Conservation (phyloP, 2,888 invertebrate genomes). For the Drosophila dives region DNA sequence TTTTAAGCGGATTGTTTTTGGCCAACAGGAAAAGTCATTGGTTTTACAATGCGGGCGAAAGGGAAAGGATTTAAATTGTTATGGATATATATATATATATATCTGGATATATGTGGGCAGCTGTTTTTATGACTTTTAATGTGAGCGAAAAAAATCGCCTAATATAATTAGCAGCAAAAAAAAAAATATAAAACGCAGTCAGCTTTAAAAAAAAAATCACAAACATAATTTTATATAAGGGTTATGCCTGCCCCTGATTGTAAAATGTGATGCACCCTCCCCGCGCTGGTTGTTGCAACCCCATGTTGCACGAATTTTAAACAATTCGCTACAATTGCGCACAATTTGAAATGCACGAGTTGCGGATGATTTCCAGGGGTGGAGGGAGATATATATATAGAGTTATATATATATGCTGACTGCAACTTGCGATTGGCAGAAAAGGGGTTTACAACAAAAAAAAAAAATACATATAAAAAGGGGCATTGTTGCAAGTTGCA, state of each 20-base stretch:
- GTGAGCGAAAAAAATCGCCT: slow-evolving; percentile 42
- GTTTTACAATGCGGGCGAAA: slow-evolving; percentile 54
- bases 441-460: slow-evolving; percentile 16
- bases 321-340: slow-evolving; percentile 74
- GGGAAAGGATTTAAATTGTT: slow-evolving; percentile 9
- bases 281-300: slow-evolving; percentile 23
- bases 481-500: slow-evolving; percentile 51
- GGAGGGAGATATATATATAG: neutral
- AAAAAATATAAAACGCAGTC: slow-evolving; percentile 30
- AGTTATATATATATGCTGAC: neutral
- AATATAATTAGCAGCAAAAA: slow-evolving; percentile 71
- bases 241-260: slow-evolving; percentile 48
- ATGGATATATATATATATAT: neutral
- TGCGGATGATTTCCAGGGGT: slow-evolving; percentile 52
- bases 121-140: slow-evolving; percentile 74
- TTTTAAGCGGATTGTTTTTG: slow-evolving; percentile 66
- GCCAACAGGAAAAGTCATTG: slow-evolving; percentile 40
- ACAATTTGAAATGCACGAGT: slow-evolving; percentile 69
- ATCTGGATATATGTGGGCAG: slow-evolving; percentile 65
- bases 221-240: slow-evolving; percentile 44
- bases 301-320: slow-evolving; percentile 45
- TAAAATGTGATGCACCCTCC: slow-evolving; percentile 27
- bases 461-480: neutral
- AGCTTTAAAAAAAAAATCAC: slow-evolving; percentile 39
- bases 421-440: slow-evolving; percentile 66